Evolutionary conservation across 37 sponge, comb jelly and placozoan genomes (phyloP).

Genomic region (Bolinopsis microptera): DNA sequence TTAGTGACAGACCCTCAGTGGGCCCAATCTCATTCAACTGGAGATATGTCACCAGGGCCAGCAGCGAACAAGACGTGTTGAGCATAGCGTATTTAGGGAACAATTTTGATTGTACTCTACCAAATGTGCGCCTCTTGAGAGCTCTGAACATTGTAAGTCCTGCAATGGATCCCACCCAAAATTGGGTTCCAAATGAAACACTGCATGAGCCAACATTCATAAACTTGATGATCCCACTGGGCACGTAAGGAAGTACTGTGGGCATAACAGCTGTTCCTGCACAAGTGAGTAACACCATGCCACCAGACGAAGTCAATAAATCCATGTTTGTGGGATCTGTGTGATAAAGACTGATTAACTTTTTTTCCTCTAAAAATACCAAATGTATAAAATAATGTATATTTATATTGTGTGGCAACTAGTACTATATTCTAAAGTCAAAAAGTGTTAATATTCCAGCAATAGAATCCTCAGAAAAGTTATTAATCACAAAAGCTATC

Average conservation of each 20-base stretch:
- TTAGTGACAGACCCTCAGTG: not conserved
- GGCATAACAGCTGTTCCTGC: slow-evolving; percentile 6
- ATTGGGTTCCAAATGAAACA: slow-evolving; percentile 23
- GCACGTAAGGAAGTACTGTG: not conserved
- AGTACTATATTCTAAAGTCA: no score
- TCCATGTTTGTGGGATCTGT: slow-evolving; percentile 8
- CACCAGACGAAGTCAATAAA: not conserved
- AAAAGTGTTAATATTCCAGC: no score
- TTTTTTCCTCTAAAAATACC: no score
- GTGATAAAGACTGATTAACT: no score
- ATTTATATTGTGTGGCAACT: no score
- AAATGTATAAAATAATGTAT: no score
- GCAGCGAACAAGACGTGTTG: slow-evolving; percentile 13
- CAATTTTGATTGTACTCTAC: slow-evolving; percentile 27
- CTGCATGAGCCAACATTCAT: not conserved
- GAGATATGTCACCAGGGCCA: not conserved
- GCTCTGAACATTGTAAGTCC: slow-evolving; percentile 55
- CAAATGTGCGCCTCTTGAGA: slow-evolving; percentile 21
- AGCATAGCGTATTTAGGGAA: slow-evolving; percentile 33
- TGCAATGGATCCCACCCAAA: slow-evolving; percentile 60
- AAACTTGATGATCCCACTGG: not conserved
- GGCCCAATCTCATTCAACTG: slow-evolving; percentile 11
- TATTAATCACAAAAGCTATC: no score
- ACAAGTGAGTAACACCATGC: not conserved
- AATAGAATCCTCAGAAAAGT: no score